Evolutionary conservation across 2,797 vertebrate species (phyloP), one percentile per base, ranked within the genome.

Genomic region (Myotis myotis): DNA sequence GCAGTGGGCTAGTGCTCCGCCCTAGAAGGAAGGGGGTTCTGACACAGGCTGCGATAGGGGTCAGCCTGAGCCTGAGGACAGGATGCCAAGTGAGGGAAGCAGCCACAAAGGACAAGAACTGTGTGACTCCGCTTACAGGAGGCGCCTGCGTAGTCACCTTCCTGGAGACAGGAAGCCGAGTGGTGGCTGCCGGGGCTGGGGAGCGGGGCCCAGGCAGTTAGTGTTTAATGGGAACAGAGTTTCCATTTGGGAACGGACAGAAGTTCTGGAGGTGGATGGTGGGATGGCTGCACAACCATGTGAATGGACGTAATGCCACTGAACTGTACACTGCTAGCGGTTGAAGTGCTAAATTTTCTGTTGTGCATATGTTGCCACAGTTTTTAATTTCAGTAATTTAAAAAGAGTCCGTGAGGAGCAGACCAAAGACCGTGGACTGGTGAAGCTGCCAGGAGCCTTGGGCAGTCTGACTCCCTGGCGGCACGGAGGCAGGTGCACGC

Each of bases 121-220:
- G 16, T 30, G 1, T 4, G 9, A 16, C 38, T 86, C n/a, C 36
- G 16, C 6, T 33, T n/a, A 2, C 2, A 10, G 2, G 44, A 55
- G 55, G 30, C 8, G 6, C 70, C 71, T 8, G 25, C 64, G 30
- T 1, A 4, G 4, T 76, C 66, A 25, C 4, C 60, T 8, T 74
- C 85, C 11, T 3, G 33, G 66, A 53, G 82, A 53, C 28, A 6
- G 82, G 33, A 36, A 25, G 17, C 8, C 4, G 30, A 12, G 5
- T 28, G 79, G 19, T 82, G 36, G 23, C 47, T 25, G 30, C 44
- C 23, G 28, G 49, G n/a, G 1, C 4, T 2, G 5, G 23, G 23
- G 28, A 5, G 23, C 38, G 44, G n/a, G 2, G 25, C 8, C 33
- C 0, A 1, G 23, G 0, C n/a, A 16, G 51, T 16, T 68, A 1